Evolutionary conservation across 2,888 invertebrate species (phyloP).

Genomic region (Trisateles emortualis): DNA sequence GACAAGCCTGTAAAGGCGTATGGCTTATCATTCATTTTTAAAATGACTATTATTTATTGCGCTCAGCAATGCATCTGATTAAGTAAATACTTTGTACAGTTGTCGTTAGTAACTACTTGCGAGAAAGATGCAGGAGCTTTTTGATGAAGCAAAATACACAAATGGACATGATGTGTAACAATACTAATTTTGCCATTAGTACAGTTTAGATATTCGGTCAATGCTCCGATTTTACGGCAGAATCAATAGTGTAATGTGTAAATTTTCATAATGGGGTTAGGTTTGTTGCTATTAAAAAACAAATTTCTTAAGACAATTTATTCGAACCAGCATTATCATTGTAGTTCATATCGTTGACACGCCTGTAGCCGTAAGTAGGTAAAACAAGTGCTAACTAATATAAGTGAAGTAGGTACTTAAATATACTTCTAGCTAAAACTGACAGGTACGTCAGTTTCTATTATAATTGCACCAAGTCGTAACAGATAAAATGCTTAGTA

Average conservation of each 20-base stretch:
- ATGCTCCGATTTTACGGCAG: background rate
- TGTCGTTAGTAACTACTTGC: too few relatives aligned
- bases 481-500: constrained; percentile 74
- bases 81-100: too few relatives aligned
- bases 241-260: background rate
- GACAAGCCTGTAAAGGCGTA: too few relatives aligned
- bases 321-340: constrained; percentile 72
- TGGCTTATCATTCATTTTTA: too few relatives aligned
- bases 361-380: constrained; percentile 60
- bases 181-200: too few relatives aligned
- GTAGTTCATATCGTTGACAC: constrained; percentile 59
- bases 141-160: too few relatives aligned
- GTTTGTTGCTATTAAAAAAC: constrained; percentile 45
- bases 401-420: constrained; percentile 55
- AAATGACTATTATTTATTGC: too few relatives aligned
- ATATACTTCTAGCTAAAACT: constrained; percentile 58
- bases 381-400: constrained; percentile 57
- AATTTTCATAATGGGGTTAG: too few relatives aligned
- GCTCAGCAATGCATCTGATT: too few relatives aligned
- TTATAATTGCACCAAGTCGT: constrained; percentile 79
- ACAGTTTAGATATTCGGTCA: too few relatives aligned
- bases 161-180: too few relatives aligned
- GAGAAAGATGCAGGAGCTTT: too few relatives aligned
- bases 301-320: constrained; percentile 67
- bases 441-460: constrained; percentile 63